Percentiles rank a stretch among this genome's conserved stretches.
Conservation (phyloP, 2,797 vertebrate genomes). For the Gastrophryne carolinensis region DNA sequence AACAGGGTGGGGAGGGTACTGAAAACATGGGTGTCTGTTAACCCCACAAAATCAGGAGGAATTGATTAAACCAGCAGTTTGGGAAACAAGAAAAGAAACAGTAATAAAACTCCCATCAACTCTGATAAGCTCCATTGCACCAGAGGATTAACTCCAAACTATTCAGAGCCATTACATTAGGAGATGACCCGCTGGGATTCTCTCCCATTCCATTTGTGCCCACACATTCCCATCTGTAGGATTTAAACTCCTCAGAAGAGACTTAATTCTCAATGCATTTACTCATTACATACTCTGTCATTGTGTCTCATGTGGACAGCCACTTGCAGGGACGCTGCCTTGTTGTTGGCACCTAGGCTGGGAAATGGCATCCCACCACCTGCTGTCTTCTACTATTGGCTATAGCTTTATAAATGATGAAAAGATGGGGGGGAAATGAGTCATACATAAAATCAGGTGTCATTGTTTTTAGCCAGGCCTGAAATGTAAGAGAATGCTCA, state of each 20-base stretch:
- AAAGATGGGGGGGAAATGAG: not conserved
- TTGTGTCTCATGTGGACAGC: conserved; percentile 15
- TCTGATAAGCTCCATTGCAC: conserved; percentile 51
- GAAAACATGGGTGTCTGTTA: conserved; percentile 65
- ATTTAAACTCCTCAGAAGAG: conserved; percentile 42
- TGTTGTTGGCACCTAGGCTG: not conserved
- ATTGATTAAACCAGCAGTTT: conserved; percentile 48
- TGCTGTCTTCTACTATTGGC: not conserved
- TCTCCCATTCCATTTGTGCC: conserved; percentile 37
- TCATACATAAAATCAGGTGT: not conserved
- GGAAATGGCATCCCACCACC: conserved; percentile 9
- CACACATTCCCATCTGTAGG: conserved; percentile 46
- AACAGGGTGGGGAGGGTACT: conserved; percentile 49
- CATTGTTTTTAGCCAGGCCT: not conserved
- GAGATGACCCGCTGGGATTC: conserved; percentile 50
- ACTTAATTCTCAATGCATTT: conserved; percentile 37
- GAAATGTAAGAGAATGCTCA: no score
- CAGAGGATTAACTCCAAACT: conserved; percentile 43
- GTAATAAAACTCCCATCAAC: conserved; percentile 49
- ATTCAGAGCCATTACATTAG: conserved; percentile 48
- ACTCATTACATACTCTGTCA: conserved; percentile 19
- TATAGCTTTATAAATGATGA: not conserved
- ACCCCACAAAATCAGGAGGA: conserved; percentile 43
- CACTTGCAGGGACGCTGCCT: not conserved
- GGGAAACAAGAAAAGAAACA: conserved; percentile 48